Base-by-base conservation (phyloP, 2,797 vertebrate genomes). In the Poeciliopsis gracilis region DNA sequence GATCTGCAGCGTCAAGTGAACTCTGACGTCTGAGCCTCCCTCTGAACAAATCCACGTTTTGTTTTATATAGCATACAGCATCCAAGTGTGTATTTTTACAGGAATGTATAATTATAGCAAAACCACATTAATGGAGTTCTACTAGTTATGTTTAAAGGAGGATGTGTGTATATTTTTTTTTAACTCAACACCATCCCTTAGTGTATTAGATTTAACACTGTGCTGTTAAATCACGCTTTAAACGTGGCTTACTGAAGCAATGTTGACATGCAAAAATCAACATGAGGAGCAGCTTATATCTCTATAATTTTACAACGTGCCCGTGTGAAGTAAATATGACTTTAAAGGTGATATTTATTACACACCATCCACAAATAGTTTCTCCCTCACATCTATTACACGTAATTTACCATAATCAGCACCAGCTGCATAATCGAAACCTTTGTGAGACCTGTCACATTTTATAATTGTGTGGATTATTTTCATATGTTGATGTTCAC, bases 1-100 rank as follows among this genome's bases (percentile, higher is more conserved):
- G 84, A 96, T 96, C 86, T 96, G 96, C 80, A 95, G 94, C 69
- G 33, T 96, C 75, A 96, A 96, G 90, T 96, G 84, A 96, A 88
- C 67, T 33, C 33, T 33, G 0, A 83, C 47, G 51, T 76, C 5
- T 71, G 71, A 89, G 75, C 70, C 74, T 4, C 73, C 46, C 9
- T 81, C 61, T 75, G 63, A 77, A 81, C 61, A 80, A 57, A 59
- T 72, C 76, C 57, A 71, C 9, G 8, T 67, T n/a, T 36, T 13
- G 47, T 72, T 73, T 63, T 77, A 41, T 36, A 59, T 77, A n/a
- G 47, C 47, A 76, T 69, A 77, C 55, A 75, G 74, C 71, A 43
- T 85, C 80, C 76, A 69, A 38, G 83, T 85, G 82, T 87, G 81
- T 87, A 81, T 90, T 86, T 92, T 90, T 90, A 66, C 72, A 77